Conservation (phyloP, 2,113 vertebrate species). For the Protobothrops flavoviridis region DNA sequence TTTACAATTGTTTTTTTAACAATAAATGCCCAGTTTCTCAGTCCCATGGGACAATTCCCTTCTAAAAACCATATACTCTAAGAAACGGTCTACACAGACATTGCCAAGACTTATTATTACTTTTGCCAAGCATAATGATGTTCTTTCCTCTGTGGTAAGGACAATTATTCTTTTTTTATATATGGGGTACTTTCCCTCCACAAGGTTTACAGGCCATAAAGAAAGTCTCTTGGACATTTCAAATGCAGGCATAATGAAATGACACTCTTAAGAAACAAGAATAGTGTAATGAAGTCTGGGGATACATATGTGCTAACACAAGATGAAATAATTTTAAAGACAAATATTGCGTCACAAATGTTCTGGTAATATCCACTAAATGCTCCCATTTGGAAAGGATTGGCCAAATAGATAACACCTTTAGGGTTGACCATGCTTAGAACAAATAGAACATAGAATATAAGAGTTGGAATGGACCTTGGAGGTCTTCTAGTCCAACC, state of each 20-base stretch:
- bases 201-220: constrained; percentile 23
- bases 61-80: constrained; percentile 21
- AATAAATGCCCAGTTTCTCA: neutral
- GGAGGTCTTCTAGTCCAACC: neutral
- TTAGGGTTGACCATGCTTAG: neutral
- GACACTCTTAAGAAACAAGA: neutral
- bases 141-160: constrained; percentile 12
- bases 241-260: constrained; percentile 3
- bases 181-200: neutral
- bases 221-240: neutral
- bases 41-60: neutral
- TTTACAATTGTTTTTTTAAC: neutral
- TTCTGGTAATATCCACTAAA: neutral
- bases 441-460: neutral
- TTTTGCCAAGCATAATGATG: neutral
- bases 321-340: neutral
- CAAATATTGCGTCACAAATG: constrained; percentile 10
- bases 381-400: neutral
- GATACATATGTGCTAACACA: constrained; percentile 1
- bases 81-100: neutral
- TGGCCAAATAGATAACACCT: neutral
- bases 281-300: neutral
- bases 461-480: neutral
- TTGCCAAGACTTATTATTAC: neutral
- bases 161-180: constrained; percentile 25